Base-by-base conservation (phyloP, 2,113 vertebrate species). In the Apeltes quadracus region DNA sequence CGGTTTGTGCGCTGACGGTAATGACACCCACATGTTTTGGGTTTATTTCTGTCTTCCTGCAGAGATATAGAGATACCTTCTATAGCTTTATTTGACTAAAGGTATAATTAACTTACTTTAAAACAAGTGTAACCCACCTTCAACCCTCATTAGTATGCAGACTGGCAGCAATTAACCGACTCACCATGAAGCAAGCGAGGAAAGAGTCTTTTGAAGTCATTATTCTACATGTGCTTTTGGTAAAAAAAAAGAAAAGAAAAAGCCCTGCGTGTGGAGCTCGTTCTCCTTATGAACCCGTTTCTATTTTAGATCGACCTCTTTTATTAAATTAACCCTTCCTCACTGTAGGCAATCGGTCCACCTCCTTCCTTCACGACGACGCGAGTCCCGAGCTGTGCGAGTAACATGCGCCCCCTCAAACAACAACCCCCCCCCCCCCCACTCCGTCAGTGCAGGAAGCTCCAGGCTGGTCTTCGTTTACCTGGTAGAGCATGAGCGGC, bases 401-500 rank as follows among this genome's bases (percentile, higher is more conserved):
- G 23, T 32, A 14, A 39, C 38, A 23, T 3, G 46, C 13, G 14
- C 9, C 22, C n/a, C 29, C 46, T 23, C 23, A 53, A n/a, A 41
- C 18, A 8, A 38, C 23, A 7, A 39, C 53, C 9, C 22, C 36
- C n/a, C 22, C 9, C 23, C 36, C 22, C 22, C 44, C 23, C 46
- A 4, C 46, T 15, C n/a, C n/a, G n/a, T n/a, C n/a, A 53, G 59
- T 27, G n/a, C 23, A 69, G 12, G 32, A n/a, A n/a, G 4, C 11
- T 29, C 5, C 12, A 23, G 8, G n/a, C 2, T 6, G 10, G 7
- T 23, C 55, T 54, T 43, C 23, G 27, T 65, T 87, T 93, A 98
- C 98, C 96, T 99, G 97, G 84, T 99, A 99, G 2, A 99, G 92
- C 96, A 98, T 98, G 78, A 99, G 88, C 4, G 96, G 95, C 77